Evolutionary conservation across 2,113 vertebrate species (phyloP).

Genomic region (Mesoclemmys tuberculata): DNA sequence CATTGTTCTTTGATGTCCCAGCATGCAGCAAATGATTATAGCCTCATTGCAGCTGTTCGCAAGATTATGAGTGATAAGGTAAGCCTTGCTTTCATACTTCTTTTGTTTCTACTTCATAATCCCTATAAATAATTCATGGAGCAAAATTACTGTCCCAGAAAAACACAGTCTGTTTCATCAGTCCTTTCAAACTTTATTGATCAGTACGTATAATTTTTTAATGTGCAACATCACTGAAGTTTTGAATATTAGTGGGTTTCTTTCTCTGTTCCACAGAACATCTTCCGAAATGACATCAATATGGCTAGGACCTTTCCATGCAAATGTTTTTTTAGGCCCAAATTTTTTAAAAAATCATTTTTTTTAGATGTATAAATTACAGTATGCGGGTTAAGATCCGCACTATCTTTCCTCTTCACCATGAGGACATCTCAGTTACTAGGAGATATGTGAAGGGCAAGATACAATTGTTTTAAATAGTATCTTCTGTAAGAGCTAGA

Average conservation of each 20-base stretch:
- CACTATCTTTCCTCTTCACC: neutral
- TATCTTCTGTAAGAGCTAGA: neutral
- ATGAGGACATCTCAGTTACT: neutral
- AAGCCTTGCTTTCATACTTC: constrained; percentile 82
- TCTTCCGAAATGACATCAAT: neutral
- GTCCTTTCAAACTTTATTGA: constrained; percentile 75
- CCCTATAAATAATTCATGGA: constrained; percentile 92
- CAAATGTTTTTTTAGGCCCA: constrained; percentile 3
- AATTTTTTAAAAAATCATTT: neutral
- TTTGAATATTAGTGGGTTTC: constrained; percentile 46
- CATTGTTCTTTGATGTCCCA: constrained; percentile 69
- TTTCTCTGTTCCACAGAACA: neutral
- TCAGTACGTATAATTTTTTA: constrained; percentile 72
- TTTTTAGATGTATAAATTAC: neutral
- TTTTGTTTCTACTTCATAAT: constrained; percentile 79
- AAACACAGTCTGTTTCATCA: constrained; percentile 89
- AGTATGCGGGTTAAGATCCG: neutral
- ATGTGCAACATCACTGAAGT: constrained; percentile 48
- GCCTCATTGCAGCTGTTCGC: constrained; percentile 85
- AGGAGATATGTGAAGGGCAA: neutral
- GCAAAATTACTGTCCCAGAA: constrained; percentile 89
- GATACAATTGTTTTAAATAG: no score
- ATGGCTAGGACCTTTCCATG: constrained; percentile 4
- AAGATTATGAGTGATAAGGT: constrained; percentile 90
- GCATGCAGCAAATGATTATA: constrained; percentile 88